A percentile compares a stretch with the other conserved stretches of the same genome.
These are phyloP conservation scores for Pangasius krempfi DNA, from an alignment of 2,797 vertebrate species.

Conservation along the genomic window DNA sequence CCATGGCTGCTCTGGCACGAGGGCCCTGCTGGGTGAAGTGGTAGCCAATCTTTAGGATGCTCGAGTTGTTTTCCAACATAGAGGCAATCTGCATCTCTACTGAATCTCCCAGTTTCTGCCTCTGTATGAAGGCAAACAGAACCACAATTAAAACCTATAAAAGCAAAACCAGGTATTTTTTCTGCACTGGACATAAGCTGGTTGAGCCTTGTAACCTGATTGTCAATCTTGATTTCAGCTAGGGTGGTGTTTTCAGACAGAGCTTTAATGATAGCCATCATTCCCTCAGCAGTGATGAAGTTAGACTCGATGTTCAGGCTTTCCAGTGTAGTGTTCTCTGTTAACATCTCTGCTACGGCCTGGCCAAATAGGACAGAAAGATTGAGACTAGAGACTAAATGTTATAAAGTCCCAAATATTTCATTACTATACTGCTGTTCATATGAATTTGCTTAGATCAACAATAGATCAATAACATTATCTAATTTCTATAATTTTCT, in stretches of 20 bases:
- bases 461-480: background rate
- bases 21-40: slow-evolving; percentile 96
- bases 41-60: slow-evolving; percentile 89
- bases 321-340: slow-evolving; percentile 85
- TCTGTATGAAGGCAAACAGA: slow-evolving; percentile 66
- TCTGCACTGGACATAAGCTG: background rate
- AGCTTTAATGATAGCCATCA: slow-evolving; percentile 87
- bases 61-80: slow-evolving; percentile 92
- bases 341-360: slow-evolving; percentile 92
- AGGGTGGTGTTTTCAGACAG: slow-evolving; percentile 82
- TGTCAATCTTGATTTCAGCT: slow-evolving; percentile 89
- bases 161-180: background rate
- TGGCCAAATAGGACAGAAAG: slow-evolving; percentile 59
- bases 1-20: slow-evolving; percentile 86
- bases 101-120: slow-evolving; percentile 87
- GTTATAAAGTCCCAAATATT: background rate
- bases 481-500: background rate
- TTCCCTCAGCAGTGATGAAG: slow-evolving; percentile 90
- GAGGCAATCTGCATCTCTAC: slow-evolving; percentile 95
- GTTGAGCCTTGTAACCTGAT: slow-evolving; percentile 79
- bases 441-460: background rate
- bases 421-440: background rate
- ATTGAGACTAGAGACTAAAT: slow-evolving; percentile 7
- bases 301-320: slow-evolving; percentile 96
- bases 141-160: background rate